Evolutionary conservation across 2,113 vertebrate genomes (phyloP).

Genomic region (Lates calcarifer): DNA sequence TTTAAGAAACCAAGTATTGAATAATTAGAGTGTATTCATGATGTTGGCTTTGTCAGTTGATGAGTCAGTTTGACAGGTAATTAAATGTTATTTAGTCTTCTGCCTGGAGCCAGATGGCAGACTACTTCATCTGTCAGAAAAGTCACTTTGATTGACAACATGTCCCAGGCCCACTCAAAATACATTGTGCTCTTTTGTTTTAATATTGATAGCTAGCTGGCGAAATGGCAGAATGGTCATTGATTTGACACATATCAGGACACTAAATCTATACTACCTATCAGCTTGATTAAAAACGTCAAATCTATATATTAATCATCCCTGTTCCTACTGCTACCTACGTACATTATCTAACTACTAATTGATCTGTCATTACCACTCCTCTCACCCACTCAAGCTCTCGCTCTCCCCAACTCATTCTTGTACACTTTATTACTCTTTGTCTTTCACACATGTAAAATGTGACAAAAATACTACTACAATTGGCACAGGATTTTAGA

Average conservation of each 20-base stretch:
- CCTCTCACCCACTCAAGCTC: background rate
- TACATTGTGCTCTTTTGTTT: slow-evolving; percentile 55
- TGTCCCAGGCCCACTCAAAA: slow-evolving; percentile 60
- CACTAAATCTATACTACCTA: slow-evolving; percentile 22
- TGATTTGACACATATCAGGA: slow-evolving; percentile 39
- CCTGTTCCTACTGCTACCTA: background rate
- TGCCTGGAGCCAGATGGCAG: slow-evolving; percentile 39
- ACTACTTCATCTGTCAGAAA: slow-evolving; percentile 53
- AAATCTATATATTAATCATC: slow-evolving; percentile 14
- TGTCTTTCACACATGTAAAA: background rate
- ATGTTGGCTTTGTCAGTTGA: slow-evolving; percentile 54
- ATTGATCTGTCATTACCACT: background rate
- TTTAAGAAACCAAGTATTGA: slow-evolving; percentile 26
- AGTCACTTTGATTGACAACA: slow-evolving; percentile 64
- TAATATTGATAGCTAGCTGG: slow-evolving; percentile 44
- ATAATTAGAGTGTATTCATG: slow-evolving; percentile 43
- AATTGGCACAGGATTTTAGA: background rate
- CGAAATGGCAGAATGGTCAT: slow-evolving; percentile 28
- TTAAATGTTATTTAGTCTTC: slow-evolving; percentile 65
- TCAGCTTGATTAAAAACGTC: slow-evolving; percentile 27
- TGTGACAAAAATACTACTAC: background rate
- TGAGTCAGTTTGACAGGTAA: slow-evolving; percentile 67
- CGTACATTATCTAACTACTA: background rate
- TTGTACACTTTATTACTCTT: background rate
- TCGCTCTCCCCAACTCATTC: background rate